Evolutionary conservation across 1,140 invertebrate species (phyloP), one percentile per base, ranked within the genome.

Genomic region (Probaryconus sp.): DNA sequence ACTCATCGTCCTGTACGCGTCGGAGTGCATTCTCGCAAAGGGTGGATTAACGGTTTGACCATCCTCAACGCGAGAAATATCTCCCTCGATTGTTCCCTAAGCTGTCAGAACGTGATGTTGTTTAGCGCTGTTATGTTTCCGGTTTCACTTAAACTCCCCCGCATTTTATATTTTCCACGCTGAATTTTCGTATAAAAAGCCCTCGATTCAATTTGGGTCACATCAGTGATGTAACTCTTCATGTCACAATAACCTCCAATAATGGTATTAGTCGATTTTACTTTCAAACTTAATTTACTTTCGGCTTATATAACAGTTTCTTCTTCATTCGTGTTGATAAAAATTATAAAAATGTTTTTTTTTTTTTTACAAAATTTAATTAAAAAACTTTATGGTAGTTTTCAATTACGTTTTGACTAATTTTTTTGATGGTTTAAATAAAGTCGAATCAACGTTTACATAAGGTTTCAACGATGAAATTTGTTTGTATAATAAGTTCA

Each of bases 131-230:
- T 30, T 43, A 9, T 14, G 42, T 33, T 43, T 43, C 31, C 10
- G 13, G 13, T 13, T 21, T 50, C 26, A 30, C 28, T 30, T 30
- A n/a, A n/a, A n/a, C 28, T 10, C 17, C 43, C 35, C 13, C 18
- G 3, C n/a, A 14, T 42, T 50, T 42, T 50, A 33, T 16, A 63
- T 50, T 63, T 50, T 40, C n/a, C 11, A 31, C 17, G 58, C 58
- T 28, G 38, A 63, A 63, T 63, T 63, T 63, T 16, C 35, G n/a
- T 31, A 10, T 50, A 63, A 65, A 79, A 70, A 78, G 76, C 48
- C 40, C 67, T 74, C 73, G 53, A 79, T 71, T 50, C 48, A 77
- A 81, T 81, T 71, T 81, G 61, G 78, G 73, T 79, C 79, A 79
- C 73, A 78, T 80, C 79, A 79, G 33, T 33, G 42, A 18, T 58